Evolutionary conservation across 2,113 vertebrate genomes (phyloP), one percentile per base, ranked within the genome.

Genomic region (Brachypteracias leptosomus): DNA sequence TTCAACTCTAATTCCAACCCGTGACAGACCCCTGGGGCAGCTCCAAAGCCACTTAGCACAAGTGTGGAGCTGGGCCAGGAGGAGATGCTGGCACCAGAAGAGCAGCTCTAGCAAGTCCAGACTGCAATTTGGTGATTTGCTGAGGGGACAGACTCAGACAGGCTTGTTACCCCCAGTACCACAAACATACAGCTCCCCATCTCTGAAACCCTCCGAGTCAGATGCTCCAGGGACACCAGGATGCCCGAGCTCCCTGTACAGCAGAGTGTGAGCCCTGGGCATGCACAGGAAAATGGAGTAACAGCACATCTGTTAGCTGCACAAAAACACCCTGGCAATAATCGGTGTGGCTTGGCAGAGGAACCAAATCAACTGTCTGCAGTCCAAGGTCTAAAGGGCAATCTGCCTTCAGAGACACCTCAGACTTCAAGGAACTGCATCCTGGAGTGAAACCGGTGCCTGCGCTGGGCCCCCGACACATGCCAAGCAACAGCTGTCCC

Each of bases 31-130:
- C 89, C 87, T 97, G 95, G 95, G 94, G 95, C 95, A 95, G 95
- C 82, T 97, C 96, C 95, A 97, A 95, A 96, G 91, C 96, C 95
- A 97, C 91, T 97, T 97, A 97, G 82, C 85, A 92, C 93, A 96
- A 61, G 68, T 2, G 0, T 91, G 94, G 96, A 96, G 88, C 85
- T 59, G 83, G 80, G 97, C 96, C 95, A 97, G 95, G 70, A 93
- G 19, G 76, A 91, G 92, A 84, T 2, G 12, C 85, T 95, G 91
- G 92, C 91, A 94, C 82, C 40, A 80, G 72, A 36, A 77, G 79
- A 81, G 67, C 47, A 66, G 82, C 85, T 89, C 86, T 86, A 80
- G 80, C 87, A 77, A 68, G 62, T 63, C 88, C 85, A 90, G 14
- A 8, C 40, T 66, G 75, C 62, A 68, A 1, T 70, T 86, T 47